Base-by-base conservation (phyloP, 1,140 invertebrate genomes). In the Camponotus pennsylvanicus region DNA sequence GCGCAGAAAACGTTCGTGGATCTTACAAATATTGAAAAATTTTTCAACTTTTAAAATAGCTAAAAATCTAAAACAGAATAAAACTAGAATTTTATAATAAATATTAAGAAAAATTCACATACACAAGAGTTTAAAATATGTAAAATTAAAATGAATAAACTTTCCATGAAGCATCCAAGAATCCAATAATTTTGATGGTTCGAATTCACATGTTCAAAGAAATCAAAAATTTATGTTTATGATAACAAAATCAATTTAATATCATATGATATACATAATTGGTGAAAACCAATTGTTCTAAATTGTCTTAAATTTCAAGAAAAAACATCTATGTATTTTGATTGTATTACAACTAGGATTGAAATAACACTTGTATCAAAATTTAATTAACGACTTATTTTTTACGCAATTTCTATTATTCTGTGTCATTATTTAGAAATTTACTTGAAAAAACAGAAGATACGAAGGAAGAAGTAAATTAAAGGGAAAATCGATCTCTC, bases 11-110 rank as follows among this genome's bases (percentile, higher is more conserved):
- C 55, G 9, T 59, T 21, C 55, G 55, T 15, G 61, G 32, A 77
- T 76, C 37, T 32, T 59, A 59, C 11, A 40, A 75, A 40, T 75
- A 37, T 34, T 9, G 9, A 73, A 71, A 34, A 32, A 15, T n/a
- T 27, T 27, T 7, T 37, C 34, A 21, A 21, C 3, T 73, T 73
- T 0, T 32, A 45, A 9, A 32, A 32, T 52, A 2, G 27, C 32
- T 15, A 21, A 59, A 27, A 40, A 7, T 73, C 8, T 27, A 21
- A 59, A 13, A 9, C n/a, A 27, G 40, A 37, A 21, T 57, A 1
- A 3, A 32, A 27, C 11, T 63, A 76, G 15, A 18, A 61, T 45
- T 27, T 45, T 34, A 18, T 1, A 32, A 13, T 6, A 32, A 21
- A 27, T 59, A 34, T 40, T 27, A 57, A 55, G 9, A 63, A 45